These are phyloP conservation scores for Collichthys lucidus DNA, from an alignment of 2,113 vertebrate species.

Conservation along the genomic window DNA sequence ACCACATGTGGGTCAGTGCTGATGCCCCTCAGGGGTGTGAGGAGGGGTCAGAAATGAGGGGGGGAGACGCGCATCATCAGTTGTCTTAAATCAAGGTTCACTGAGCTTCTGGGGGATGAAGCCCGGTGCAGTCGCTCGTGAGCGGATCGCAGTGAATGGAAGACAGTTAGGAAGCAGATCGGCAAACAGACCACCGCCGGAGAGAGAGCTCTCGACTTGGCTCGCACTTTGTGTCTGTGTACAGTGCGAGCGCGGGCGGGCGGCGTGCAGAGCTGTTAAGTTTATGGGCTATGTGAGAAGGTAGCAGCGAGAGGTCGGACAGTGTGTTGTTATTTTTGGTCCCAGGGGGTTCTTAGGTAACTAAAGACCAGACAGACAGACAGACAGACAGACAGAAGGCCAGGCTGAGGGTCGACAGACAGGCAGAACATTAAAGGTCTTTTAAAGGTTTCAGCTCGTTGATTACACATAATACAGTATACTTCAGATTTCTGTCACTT, in stretches of 20 bases:
- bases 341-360: constrained; percentile 64
- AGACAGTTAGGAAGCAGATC: constrained; percentile 1
- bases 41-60: constrained; percentile 49
- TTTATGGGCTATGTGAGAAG: constrained; percentile 78
- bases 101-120: constrained; percentile 37
- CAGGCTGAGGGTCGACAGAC: not conserved
- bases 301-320: constrained; percentile 59
- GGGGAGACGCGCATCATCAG: constrained; percentile 24
- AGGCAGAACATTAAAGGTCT: constrained; percentile 20
- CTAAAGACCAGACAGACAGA: constrained; percentile 54
- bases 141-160: constrained; percentile 54
- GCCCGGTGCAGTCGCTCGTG: constrained; percentile 25
- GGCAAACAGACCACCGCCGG: constrained; percentile 28
- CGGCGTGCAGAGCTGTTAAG: constrained; percentile 66
- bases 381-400: not conserved
- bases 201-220: constrained; percentile 21
- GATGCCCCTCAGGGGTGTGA: constrained; percentile 49
- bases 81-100: constrained; percentile 58
- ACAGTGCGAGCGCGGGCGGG: constrained; percentile 37
- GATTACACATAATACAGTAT: not conserved
- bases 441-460: not conserved
- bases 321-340: constrained; percentile 79
- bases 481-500: not conserved
- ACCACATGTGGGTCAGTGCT: constrained; percentile 76
- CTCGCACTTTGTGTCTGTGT: constrained; percentile 31